Evolutionary conservation across 2,113 vertebrate genomes (phyloP).

Genomic region (Apteryx mantelli): DNA sequence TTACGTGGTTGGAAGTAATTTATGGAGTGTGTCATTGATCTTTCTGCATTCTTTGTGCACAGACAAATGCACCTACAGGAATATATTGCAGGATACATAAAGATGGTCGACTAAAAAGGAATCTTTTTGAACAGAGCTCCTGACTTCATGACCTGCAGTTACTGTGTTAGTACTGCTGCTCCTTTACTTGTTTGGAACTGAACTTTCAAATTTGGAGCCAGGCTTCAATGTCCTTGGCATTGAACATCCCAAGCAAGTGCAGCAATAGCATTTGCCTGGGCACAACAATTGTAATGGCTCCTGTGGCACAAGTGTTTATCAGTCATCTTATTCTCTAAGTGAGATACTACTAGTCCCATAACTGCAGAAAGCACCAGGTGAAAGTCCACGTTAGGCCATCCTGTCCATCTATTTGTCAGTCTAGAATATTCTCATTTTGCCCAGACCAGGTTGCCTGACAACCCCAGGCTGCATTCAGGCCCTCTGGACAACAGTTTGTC

Average conservation of each 20-base stretch:
- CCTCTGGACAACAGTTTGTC: not conserved
- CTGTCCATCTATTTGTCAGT: not conserved
- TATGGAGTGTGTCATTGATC: not conserved
- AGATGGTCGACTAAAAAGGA: not conserved
- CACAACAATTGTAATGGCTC: not conserved
- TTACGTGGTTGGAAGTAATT: not conserved
- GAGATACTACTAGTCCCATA: not conserved
- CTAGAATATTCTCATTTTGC: not conserved
- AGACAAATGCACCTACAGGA: not conserved
- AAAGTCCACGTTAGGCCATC: not conserved
- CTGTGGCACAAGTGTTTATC: not conserved
- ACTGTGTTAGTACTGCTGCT: not conserved
- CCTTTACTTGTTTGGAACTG: not conserved
- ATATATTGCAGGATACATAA: not conserved
- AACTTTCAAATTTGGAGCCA: not conserved
- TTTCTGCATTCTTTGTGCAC: not conserved
- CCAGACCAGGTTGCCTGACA: not conserved
- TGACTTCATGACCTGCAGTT: not conserved
- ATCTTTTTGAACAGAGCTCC: not conserved
- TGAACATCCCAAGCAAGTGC: not conserved
- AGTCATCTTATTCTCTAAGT: not conserved
- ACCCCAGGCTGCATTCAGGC: too few species aligned
- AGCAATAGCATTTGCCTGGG: not conserved
- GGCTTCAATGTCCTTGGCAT: not conserved
- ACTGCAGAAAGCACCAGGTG: not conserved